A percentile compares a stretch with the other conserved stretches of the same genome.
Evolutionary conservation across 2,797 vertebrate genomes (phyloP).

Genomic region (Gallirallus australis): DNA sequence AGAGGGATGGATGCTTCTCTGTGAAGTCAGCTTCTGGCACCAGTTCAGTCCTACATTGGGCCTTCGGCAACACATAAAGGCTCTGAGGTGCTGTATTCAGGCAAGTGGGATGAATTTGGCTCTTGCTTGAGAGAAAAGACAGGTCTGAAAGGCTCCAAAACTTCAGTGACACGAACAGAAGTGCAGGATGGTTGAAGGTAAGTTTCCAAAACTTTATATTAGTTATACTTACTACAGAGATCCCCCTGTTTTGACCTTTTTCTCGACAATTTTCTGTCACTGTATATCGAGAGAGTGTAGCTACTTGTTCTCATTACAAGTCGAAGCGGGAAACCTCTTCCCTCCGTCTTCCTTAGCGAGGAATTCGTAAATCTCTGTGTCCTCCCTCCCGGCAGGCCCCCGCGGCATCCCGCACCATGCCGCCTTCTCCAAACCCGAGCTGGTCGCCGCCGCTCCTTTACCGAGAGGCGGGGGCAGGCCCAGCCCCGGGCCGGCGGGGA

Average conservation of each 20-base stretch:
- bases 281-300: no score
- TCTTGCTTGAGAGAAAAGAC: not conserved
- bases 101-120: not conserved
- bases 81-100: not conserved
- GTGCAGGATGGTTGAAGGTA: not conserved
- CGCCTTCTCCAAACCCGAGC: no score
- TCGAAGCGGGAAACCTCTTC: rapidly evolving
- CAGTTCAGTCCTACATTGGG: rapidly evolving
- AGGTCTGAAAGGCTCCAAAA: not conserved
- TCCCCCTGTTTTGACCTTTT: not conserved
- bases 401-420: no score
- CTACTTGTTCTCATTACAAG: no score
- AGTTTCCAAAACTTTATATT: not conserved
- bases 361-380: rapidly evolving
- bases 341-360: not conserved
- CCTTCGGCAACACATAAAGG: not conserved
- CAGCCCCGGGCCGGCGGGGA: no score
- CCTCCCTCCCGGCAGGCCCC: not conserved
- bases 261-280: not conserved
- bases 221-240: rapidly evolving
- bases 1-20: not conserved
- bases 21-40: not conserved
- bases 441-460: no score
- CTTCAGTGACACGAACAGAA: rapidly evolving
- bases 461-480: no score